Percentiles rank a stretch among this genome's conserved stretches.
phyloP scores from a whole-genome alignment of 2,888 invertebrate genomes.

The Troides aeacus region DNA sequence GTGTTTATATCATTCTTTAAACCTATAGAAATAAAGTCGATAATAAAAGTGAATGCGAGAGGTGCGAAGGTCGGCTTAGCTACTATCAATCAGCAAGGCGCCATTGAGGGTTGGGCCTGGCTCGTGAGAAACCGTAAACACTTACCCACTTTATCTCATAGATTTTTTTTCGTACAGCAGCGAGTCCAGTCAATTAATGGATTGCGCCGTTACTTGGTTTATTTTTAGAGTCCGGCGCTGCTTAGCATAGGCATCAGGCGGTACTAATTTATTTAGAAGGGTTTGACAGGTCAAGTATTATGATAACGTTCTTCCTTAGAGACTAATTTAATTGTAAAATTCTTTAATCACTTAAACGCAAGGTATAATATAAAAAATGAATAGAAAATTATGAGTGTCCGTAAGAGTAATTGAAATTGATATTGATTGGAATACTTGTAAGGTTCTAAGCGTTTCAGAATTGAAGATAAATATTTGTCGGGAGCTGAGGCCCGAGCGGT shows the following conservation, averaged over 20 bases:
- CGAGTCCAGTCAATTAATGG: conserved; percentile 78
- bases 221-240: conserved; percentile 64
- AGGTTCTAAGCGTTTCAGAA: conserved; percentile 72
- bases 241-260: conserved; percentile 59
- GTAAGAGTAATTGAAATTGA: conserved; percentile 41
- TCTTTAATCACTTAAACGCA: neutral
- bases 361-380: neutral
- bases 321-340: conserved; percentile 44
- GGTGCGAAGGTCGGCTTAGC: conserved; percentile 68
- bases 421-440: conserved; percentile 61
- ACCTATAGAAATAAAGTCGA: conserved; percentile 37
- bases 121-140: conserved; percentile 80
- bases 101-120: conserved; percentile 77
- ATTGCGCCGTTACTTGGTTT: conserved; percentile 75
- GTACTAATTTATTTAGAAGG: conserved; percentile 70
- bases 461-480: conserved; percentile 75
- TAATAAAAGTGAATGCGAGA: conserved; percentile 39
- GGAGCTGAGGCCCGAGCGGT: conserved; percentile 68
- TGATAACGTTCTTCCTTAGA: conserved; percentile 55
- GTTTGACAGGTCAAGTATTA: conserved; percentile 68
- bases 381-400: neutral
- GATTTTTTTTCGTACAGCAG: conserved; percentile 72
- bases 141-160: conserved; percentile 78
- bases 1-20: conserved; percentile 39
- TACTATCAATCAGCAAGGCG: conserved; percentile 79